A percentile compares a stretch with the other conserved stretches of the same genome.
Conservation (phyloP, 1,140 invertebrate species). For the Nixonia krombeini region DNA sequence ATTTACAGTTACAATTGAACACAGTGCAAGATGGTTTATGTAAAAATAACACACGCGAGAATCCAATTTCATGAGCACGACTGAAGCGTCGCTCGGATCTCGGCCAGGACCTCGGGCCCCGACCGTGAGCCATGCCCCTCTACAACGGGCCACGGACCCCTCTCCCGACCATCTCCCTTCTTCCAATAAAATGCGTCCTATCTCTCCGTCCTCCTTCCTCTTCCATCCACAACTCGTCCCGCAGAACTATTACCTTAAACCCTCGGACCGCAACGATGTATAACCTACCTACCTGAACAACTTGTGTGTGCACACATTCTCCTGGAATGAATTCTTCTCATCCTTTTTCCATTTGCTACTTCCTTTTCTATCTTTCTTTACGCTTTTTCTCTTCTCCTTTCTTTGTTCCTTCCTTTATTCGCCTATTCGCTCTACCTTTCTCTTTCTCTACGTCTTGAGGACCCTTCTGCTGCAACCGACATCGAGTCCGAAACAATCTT, state of each 20-base stretch:
- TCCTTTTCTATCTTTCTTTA: background rate
- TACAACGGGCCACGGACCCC: constrained; percentile 25
- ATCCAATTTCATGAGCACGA: constrained; percentile 61
- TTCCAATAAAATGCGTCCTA: constrained; percentile 6
- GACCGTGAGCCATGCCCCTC: constrained; percentile 54
- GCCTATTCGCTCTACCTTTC: too few relatives aligned
- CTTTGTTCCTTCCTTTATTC: too few relatives aligned
- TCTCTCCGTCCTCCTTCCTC: background rate
- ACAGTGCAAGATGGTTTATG: constrained; percentile 13
- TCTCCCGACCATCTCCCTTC: constrained; percentile 11
- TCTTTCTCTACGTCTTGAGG: background rate
- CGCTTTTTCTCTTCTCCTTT: background rate
- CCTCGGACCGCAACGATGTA: background rate
- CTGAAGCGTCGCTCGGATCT: constrained; percentile 59
- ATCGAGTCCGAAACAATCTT: background rate
- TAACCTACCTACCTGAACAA: background rate
- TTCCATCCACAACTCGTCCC: background rate
- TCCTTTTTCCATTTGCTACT: too few relatives aligned
- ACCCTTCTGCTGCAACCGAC: background rate
- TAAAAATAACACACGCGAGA: constrained; percentile 23
- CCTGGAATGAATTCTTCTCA: background rate
- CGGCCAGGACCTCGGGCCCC: constrained; percentile 60
- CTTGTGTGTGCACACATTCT: background rate
- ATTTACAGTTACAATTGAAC: constrained; percentile 57
- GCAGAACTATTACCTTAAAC: background rate